Evolutionary conservation across 1,140 invertebrate genomes (phyloP).

Genomic region (Calephelis nemesis): DNA sequence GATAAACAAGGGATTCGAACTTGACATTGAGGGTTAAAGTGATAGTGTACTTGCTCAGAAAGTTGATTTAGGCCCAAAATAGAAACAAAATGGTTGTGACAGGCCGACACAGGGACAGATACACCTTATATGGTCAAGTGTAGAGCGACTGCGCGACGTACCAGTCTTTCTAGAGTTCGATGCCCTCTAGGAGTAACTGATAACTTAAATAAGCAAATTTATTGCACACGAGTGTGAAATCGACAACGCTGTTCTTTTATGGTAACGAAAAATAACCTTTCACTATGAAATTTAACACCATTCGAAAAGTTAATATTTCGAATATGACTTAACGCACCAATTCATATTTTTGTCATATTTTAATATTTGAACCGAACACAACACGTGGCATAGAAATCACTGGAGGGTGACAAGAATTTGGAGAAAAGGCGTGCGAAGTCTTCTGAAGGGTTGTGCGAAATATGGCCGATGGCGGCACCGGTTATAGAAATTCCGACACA

Average conservation of each 20-base stretch:
- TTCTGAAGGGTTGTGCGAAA: conserved; percentile 64
- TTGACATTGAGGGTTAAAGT: conserved; percentile 12
- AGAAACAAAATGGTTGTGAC: conserved; percentile 57
- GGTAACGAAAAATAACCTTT: conserved; percentile 65
- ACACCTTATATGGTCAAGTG: conserved; percentile 75
- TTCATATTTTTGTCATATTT: conserved; percentile 4
- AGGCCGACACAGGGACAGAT: conserved; percentile 40
- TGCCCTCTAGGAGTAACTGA: conserved; percentile 56
- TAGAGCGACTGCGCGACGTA: conserved; percentile 69
- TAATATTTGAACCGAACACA: conserved; percentile 41
- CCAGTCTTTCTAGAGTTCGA: conserved; percentile 61
- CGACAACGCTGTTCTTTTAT: conserved; percentile 56
- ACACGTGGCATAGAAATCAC: conserved; percentile 77
- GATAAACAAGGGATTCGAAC: not conserved
- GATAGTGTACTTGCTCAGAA: conserved; percentile 24
- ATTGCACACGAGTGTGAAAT: conserved; percentile 19
- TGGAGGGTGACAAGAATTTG: conserved; percentile 73
- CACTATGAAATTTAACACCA: conserved; percentile 75
- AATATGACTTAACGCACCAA: not conserved
- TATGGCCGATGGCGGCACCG: conserved; percentile 71
- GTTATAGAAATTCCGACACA: conserved; percentile 47
- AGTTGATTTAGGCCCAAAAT: conserved; percentile 50
- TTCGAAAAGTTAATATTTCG: conserved; percentile 18
- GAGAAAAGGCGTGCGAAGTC: conserved; percentile 71
- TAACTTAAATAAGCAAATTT: conserved; percentile 42